A percentile compares a stretch with the other conserved stretches of the same genome.
Conservation (phyloP, 2,888 invertebrate genomes). For the Andricus quercusramuli region DNA sequence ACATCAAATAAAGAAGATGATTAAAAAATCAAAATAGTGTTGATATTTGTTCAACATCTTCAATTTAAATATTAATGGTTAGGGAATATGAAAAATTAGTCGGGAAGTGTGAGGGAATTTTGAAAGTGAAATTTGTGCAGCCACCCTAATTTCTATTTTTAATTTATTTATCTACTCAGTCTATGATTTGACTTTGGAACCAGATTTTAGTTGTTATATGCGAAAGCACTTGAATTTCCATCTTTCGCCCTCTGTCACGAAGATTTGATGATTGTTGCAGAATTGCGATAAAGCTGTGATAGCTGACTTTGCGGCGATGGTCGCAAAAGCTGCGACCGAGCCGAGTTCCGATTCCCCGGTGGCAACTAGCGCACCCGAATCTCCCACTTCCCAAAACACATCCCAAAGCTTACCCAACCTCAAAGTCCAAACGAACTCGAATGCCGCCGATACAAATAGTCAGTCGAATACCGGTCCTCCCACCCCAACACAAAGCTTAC, state of each 20-base stretch:
- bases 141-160: neutral
- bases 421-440: slow-evolving; percentile 59
- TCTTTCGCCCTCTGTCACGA: slow-evolving; percentile 71
- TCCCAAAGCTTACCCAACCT: slow-evolving; percentile 60
- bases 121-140: too few relatives aligned
- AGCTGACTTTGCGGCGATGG: slow-evolving; percentile 76
- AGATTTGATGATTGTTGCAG: slow-evolving; percentile 74
- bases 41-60: too few relatives aligned
- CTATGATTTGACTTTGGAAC: slow-evolving; percentile 28
- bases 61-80: too few relatives aligned
- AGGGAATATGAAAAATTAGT: too few relatives aligned
- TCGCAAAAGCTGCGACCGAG: slow-evolving; percentile 72
- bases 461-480: slow-evolving; percentile 62
- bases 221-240: neutral
- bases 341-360: slow-evolving; percentile 48
- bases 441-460: slow-evolving; percentile 57
- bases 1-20: too few relatives aligned
- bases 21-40: too few relatives aligned
- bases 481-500: slow-evolving; percentile 58
- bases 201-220: slow-evolving; percentile 19
- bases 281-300: slow-evolving; percentile 70
- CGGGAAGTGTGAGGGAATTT: too few relatives aligned
- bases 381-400: slow-evolving; percentile 55
- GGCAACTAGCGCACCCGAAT: slow-evolving; percentile 56
- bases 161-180: neutral